phyloP scores from a whole-genome alignment of 2,888 invertebrate species.

The Tuberolachnus salignus region DNA sequence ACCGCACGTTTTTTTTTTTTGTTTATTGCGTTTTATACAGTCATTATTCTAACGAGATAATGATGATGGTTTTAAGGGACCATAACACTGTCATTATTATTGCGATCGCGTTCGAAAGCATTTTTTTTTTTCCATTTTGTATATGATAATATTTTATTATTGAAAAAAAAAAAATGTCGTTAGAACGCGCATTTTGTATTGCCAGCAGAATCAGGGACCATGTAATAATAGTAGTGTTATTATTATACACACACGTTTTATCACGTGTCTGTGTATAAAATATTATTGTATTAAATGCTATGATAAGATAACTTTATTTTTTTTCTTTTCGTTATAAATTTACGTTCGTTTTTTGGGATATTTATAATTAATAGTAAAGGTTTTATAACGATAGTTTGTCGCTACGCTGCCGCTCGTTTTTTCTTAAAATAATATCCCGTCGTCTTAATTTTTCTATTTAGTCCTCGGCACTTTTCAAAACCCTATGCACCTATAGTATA shows the following conservation, averaged over 20 bases:
- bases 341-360: no score
- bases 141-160: no score
- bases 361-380: no score
- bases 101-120: slow-evolving; percentile 45
- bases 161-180: slow-evolving; percentile 15
- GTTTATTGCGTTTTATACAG: slow-evolving; percentile 42
- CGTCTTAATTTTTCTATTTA: neutral
- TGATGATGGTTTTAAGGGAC: slow-evolving; percentile 56
- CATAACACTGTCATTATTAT: slow-evolving; percentile 54
- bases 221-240: slow-evolving; percentile 28
- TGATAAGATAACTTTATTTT: no score
- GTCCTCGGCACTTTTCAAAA: neutral
- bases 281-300: slow-evolving; percentile 1
- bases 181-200: slow-evolving; percentile 49
- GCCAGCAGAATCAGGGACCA: slow-evolving; percentile 56
- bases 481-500: neutral
- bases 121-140: slow-evolving; percentile 31
- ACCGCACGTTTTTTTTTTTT: slow-evolving; percentile 31
- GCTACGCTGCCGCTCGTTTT: neutral
- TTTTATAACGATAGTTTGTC: slow-evolving; percentile 6
- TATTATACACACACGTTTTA: slow-evolving; percentile 11
- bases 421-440: slow-evolving; percentile 10
- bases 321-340: no score
- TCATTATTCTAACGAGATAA: slow-evolving; percentile 54
- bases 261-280: slow-evolving; percentile 16